Conservation (phyloP, 2,888 invertebrate species). For the Dorcus parallelipipedus region DNA sequence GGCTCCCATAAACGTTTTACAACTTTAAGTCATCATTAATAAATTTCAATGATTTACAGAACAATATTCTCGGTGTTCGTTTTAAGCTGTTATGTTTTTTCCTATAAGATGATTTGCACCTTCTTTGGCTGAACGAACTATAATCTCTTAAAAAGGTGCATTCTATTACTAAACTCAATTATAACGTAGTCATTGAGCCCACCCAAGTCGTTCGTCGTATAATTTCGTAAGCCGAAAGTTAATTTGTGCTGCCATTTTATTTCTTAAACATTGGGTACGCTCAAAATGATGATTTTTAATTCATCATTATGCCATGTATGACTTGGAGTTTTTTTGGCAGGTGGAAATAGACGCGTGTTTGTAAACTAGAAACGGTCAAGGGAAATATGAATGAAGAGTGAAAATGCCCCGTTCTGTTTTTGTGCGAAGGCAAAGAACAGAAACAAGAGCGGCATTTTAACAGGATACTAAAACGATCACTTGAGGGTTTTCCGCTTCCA, state of each 20-base stretch:
- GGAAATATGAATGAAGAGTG: background rate
- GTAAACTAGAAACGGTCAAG: background rate
- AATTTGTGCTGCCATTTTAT: too few relatives aligned
- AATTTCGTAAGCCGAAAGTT: background rate
- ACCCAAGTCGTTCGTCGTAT: slow-evolving; percentile 5
- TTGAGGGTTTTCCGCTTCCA: slow-evolving; percentile 18
- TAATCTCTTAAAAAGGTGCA: background rate
- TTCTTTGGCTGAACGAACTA: background rate
- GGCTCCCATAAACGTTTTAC: too few relatives aligned
- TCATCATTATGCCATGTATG: too few relatives aligned
- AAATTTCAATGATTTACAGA: slow-evolving; percentile 3
- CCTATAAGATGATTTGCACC: background rate
- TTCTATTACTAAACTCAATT: slow-evolving; percentile 11
- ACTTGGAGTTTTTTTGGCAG: too few relatives aligned
- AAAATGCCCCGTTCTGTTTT: background rate
- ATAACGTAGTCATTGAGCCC: slow-evolving; percentile 9
- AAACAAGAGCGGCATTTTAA: slow-evolving; percentile 18
- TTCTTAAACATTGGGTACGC: too few relatives aligned
- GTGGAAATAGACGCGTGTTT: too few relatives aligned
- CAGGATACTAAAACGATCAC: slow-evolving; percentile 21
- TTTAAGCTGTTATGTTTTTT: slow-evolving; percentile 4
- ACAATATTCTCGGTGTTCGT: background rate
- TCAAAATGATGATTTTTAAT: too few relatives aligned
- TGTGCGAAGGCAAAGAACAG: background rate
- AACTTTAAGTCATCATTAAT: background rate